A percentile compares a stretch with the other conserved stretches of the same genome.
Conservation (phyloP, 1,140 invertebrate genomes). For the Lordiphosa mommai region DNA sequence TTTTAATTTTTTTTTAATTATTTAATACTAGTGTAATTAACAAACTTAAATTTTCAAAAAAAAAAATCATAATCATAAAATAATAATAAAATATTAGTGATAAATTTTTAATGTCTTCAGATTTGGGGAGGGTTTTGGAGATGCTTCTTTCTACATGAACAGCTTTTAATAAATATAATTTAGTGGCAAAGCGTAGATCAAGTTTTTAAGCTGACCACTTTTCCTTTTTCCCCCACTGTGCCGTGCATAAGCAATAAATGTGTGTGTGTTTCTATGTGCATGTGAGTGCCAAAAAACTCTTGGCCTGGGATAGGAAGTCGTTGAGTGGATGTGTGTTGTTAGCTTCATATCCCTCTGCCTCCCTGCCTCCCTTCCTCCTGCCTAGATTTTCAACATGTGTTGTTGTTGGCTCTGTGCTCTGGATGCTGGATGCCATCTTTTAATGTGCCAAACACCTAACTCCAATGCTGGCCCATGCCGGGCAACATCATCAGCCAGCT, state of each 20-base stretch:
- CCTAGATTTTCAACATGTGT: conserved; percentile 49
- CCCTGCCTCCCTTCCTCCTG: conserved; percentile 2
- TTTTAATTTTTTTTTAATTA: no score
- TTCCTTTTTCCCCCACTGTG: conserved; percentile 18
- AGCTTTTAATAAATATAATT: no score
- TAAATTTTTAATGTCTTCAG: no score
- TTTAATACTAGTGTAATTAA: no score
- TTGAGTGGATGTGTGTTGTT: conserved; percentile 51
- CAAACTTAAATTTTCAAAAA: no score
- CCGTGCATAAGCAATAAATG: conserved; percentile 48
- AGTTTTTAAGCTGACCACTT: neutral
- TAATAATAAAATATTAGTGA: no score
- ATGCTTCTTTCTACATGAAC: no score
- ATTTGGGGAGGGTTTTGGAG: no score
- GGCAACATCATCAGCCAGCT: conserved; percentile 28
- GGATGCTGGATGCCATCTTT: conserved; percentile 54
- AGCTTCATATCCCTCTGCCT: neutral
- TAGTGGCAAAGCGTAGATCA: no score
- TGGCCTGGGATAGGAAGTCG: conserved; percentile 45
- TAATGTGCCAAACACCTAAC: conserved; percentile 59
- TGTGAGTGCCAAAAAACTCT: conserved; percentile 36
- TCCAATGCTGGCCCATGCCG: conserved; percentile 25
- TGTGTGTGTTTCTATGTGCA: conserved; percentile 24
- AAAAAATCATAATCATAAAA: no score
- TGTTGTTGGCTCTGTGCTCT: conserved; percentile 19